Evolutionary conservation across 2,797 vertebrate genomes (phyloP), one percentile per base, ranked within the genome.

Genomic region (Acanthurus leucopareius): DNA sequence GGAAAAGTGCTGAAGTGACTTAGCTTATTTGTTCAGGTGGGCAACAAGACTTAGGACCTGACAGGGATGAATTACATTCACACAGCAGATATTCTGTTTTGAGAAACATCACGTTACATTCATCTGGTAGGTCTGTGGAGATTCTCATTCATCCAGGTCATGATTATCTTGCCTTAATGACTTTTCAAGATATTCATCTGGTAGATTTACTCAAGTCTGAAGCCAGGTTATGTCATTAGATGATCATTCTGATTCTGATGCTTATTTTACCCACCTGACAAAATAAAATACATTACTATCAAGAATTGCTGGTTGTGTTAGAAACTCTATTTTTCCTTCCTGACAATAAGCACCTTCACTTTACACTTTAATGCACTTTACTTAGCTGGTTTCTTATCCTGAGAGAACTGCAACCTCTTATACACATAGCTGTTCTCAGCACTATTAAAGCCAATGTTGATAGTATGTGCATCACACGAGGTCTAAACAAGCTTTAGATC

Each of bases 31-130:
- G 28, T 10, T 62, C 13, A 0, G 10, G 13, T 69, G 10, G 10
- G 38, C 38, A 17, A 77, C 28, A 48, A 66, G 17, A 2, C 38
- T 2, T 45, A 59, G 40, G 73, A 51, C 47, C 9, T 9, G 7
- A 48, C 7, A 45, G 44, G 57, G 13, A 42, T 58, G 25, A 56
- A 69, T 79, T n/a, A 49, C 7, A 69, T 69, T 53, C 15, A 22
- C n/a, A 22, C 53, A 56, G 45, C 32, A 59, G 15, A 3, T 49
- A 28, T 15, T 38, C 5, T 44, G 9, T 48, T 53, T 19, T 28
- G 17, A 56, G 10, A 54, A 3, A 53, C n/a, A 4, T 40, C 20
- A n/a, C 20, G 17, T 32, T n/a, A 71, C 11, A 28, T 40, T 62
- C 2, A 51, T 13, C 40, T 45, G 44, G 44, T 14, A 45, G 44